A percentile compares a stretch with the other conserved stretches of the same genome.
Evolutionary conservation across 1,140 invertebrate genomes (phyloP).

Genomic region (Hyphantria cunea): DNA sequence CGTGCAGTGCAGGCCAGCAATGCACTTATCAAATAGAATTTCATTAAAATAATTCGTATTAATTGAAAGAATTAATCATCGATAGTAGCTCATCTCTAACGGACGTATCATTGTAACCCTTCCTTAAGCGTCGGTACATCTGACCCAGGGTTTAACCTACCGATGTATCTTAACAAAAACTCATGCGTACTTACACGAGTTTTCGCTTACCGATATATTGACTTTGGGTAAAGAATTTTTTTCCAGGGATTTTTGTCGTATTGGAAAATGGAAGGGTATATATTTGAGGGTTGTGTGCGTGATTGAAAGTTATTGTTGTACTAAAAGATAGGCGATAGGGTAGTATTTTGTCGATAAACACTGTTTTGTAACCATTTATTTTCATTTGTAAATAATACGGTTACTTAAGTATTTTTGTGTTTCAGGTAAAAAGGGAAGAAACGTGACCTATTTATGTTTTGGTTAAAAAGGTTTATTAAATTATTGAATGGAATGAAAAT

Average conservation of each 20-base stretch:
- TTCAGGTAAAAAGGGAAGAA: too few species aligned
- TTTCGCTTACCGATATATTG: conserved; percentile 20
- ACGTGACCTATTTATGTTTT: too few species aligned
- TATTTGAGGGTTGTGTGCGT: not conserved
- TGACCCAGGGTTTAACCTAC: conserved; percentile 24
- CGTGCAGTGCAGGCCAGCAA: too few species aligned
- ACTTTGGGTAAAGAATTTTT: conserved; percentile 10
- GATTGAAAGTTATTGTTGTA: conserved; percentile 6
- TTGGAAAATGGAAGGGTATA: not conserved
- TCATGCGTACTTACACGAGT: conserved; percentile 21
- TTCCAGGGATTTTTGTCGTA: conserved; percentile 1
- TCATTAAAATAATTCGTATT: too few species aligned
- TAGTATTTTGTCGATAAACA: conserved; percentile 1
- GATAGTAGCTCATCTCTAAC: conserved; percentile 4
- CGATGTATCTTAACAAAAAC: conserved; percentile 22
- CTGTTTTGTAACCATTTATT: not conserved
- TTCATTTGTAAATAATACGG: too few species aligned
- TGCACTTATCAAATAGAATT: too few species aligned
- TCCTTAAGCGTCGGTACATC: conserved; percentile 20
- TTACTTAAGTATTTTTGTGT: too few species aligned
- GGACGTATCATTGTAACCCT: conserved; percentile 25
- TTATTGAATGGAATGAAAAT: too few species aligned
- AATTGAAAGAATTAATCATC: conserved; percentile 9
- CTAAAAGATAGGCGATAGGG: not conserved
- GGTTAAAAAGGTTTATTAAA: too few species aligned